A percentile compares a stretch with the other conserved stretches of the same genome.
phyloP scores from a whole-genome alignment of 1,140 invertebrate genomes.

The Metopolophium dirhodum region DNA sequence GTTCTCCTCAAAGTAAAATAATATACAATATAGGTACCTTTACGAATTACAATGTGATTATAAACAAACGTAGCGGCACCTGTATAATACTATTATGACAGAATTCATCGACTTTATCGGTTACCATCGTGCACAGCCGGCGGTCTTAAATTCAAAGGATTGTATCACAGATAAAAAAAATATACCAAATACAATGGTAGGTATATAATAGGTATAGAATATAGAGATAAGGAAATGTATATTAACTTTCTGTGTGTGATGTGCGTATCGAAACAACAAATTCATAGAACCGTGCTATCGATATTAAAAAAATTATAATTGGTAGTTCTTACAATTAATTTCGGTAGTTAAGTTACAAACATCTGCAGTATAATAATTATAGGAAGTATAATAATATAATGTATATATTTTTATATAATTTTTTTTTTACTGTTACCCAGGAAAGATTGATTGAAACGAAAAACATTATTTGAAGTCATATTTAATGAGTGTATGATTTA shows the following conservation, averaged over 20 bases:
- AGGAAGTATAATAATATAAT: too few species aligned
- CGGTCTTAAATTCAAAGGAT: background rate
- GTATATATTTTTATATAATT: too few species aligned
- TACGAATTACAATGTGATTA: background rate
- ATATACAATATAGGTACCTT: background rate
- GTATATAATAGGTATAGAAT: background rate
- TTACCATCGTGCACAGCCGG: background rate
- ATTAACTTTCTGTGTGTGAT: background rate
- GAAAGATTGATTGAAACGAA: too few species aligned
- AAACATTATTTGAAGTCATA: background rate
- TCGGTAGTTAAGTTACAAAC: background rate
- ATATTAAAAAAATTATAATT: background rate
- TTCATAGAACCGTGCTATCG: background rate
- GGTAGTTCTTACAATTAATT: background rate
- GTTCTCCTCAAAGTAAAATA: background rate
- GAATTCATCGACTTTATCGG: background rate
- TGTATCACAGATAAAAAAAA: background rate
- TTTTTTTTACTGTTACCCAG: too few species aligned
- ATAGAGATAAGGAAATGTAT: background rate
- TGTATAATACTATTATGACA: constrained; percentile 1
- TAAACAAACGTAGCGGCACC: background rate
- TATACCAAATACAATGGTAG: background rate
- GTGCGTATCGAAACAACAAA: background rate
- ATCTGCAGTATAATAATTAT: too few species aligned
- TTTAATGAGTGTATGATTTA: background rate